These are phyloP conservation scores for Amphimallon solstitiale DNA, from an alignment of 2,888 invertebrate species.

Conservation along the genomic window DNA sequence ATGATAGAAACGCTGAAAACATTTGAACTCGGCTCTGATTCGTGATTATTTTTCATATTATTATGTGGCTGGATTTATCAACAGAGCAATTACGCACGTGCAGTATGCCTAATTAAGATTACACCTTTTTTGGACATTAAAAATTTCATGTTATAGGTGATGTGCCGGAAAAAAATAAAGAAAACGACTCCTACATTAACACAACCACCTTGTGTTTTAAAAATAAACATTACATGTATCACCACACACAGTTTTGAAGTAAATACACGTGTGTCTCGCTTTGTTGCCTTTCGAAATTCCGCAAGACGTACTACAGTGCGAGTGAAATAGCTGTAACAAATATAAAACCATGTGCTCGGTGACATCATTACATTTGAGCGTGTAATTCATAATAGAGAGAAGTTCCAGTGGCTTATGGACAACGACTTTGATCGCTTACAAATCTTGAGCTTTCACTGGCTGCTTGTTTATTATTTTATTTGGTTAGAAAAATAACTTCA, in stretches of 20 bases:
- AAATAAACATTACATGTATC: conserved; percentile 32
- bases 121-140: too few relatives aligned
- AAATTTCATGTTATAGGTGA: too few relatives aligned
- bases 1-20: conserved; percentile 5
- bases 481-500: neutral
- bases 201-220: conserved; percentile 32
- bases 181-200: conserved; percentile 15
- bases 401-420: conserved; percentile 26
- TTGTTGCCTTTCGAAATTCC: neutral
- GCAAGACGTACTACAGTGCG: neutral
- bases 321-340: conserved; percentile 1
- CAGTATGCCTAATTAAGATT: too few relatives aligned
- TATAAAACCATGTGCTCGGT: conserved; percentile 29
- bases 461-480: neutral
- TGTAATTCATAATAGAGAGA: conserved; percentile 28
- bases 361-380: conserved; percentile 22
- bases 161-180: conserved; percentile 4
- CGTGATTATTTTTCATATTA: conserved; percentile 13
- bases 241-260: neutral
- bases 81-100: neutral
- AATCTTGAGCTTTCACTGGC: conserved; percentile 1
- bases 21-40: neutral
- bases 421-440: neutral
- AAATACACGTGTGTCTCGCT: neutral
- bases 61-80: neutral